Base-by-base conservation (phyloP, 2,113 vertebrate genomes). In the Microtus pennsylvanicus region DNA sequence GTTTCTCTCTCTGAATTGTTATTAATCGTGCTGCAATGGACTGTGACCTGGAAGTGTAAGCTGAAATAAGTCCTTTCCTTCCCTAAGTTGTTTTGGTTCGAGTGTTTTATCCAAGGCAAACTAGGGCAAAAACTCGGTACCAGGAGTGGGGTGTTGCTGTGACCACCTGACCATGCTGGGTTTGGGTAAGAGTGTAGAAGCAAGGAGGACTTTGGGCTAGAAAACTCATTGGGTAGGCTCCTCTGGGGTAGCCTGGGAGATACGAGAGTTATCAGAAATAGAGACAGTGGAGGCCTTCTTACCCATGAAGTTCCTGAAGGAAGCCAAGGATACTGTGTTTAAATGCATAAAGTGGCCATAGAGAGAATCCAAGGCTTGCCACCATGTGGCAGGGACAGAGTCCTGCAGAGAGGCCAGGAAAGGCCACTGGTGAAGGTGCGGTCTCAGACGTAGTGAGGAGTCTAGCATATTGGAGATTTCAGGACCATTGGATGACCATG, bases 361-460 rank as follows among this genome's bases (percentile, higher is more conserved):
- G 81, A 42, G 55, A 61, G 55, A 42, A 63, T 28, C 55, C 4
- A n/a, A 63, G 22, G 52, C 21, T 82, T 82, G 80, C 35, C 80
- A 82, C 11, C 80, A 13, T 26, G 42, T 30, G 19, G 17, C 38
- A 35, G 70, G 12, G 45, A 26, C 33, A 16, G 22, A 26, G 8
- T 14, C 14, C 38, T 1, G 28, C 22, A n/a, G 22, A 7, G 33
- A 21, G 6, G 24, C 9, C 2, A 38, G 2, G 3, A 58, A 17
- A 24, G 19, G 45, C 89, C 61, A 70, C 16, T 58, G 35, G 55
- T 61, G 21, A 61, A 28, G 35, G 80, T 61, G 6, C 3, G 9
- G 7, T 16, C 55, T 82, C 35, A 17, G 80, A n/a, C 16, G 13
- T 7, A 74, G 21, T 42, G n/a, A 74, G 22, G 19, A 74, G 24